Percentiles rank a stretch among this genome's conserved stretches.
phyloP scores from a whole-genome alignment of 2,113 vertebrate genomes.

The Trachemys scripta region DNA sequence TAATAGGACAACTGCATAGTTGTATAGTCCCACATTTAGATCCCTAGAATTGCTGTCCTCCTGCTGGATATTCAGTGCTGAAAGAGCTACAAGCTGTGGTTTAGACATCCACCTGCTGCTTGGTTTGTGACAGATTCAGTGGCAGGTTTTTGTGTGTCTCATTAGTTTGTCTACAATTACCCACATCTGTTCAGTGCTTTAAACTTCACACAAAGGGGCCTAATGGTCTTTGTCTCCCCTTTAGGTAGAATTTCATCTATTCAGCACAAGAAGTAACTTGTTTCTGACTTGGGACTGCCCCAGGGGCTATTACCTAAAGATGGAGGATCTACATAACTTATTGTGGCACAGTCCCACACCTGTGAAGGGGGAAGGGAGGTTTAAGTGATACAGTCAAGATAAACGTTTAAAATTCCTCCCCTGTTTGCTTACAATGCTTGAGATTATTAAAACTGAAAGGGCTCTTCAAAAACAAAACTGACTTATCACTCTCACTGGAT shows the following conservation, averaged over 20 bases:
- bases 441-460: neutral
- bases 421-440: neutral
- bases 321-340: neutral
- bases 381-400: neutral
- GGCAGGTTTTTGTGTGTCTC: conserved; percentile 57
- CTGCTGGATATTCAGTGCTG: conserved; percentile 13
- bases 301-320: conserved; percentile 62
- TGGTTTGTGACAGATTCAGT: conserved; percentile 43
- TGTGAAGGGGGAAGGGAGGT: neutral
- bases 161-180: conserved; percentile 58
- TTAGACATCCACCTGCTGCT: conserved; percentile 49
- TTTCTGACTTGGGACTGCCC: conserved; percentile 60
- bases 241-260: conserved; percentile 46
- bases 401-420: neutral
- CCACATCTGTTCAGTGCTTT: conserved; percentile 62
- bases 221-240: conserved; percentile 29
- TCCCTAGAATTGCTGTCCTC: neutral
- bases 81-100: neutral
- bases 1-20: neutral
- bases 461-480: neutral
- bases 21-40: accelerated
- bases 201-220: conserved; percentile 56
- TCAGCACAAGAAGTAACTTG: conserved; percentile 72
- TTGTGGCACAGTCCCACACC: neutral
- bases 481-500: neutral